phyloP scores from a whole-genome alignment of 2,797 vertebrate species.

The Cuniculus paca region DNA sequence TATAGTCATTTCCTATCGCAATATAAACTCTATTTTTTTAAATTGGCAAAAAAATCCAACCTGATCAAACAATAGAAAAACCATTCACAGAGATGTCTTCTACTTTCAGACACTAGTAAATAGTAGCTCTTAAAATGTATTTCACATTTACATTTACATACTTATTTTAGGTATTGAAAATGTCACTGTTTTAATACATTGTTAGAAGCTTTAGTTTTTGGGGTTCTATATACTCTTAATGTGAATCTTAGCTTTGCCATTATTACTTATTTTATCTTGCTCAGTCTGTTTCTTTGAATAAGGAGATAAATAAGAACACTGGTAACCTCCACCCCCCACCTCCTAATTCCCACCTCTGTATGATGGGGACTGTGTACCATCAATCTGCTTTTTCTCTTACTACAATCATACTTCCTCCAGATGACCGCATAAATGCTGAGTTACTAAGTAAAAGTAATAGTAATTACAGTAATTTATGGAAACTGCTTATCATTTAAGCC shows the following conservation, averaged over 20 bases:
- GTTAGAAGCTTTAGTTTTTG: background rate
- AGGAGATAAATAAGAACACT: background rate
- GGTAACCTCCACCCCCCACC: background rate
- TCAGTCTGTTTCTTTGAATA: slow-evolving; percentile 51
- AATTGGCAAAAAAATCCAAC: background rate
- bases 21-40: background rate
- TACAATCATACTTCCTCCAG: background rate
- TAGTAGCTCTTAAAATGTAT: background rate
- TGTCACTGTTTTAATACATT: background rate
- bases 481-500: slow-evolving; percentile 72
- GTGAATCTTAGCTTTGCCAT: background rate
- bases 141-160: background rate
- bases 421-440: slow-evolving; percentile 61
- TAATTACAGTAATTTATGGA: slow-evolving; percentile 76
- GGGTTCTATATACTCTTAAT: background rate
- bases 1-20: background rate
- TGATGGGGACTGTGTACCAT: background rate
- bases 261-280: background rate
- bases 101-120: background rate
- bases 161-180: slow-evolving; percentile 22
- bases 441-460: slow-evolving; percentile 74
- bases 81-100: background rate
- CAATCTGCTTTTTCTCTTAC: slow-evolving; percentile 51
- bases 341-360: background rate
- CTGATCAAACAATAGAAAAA: background rate